Percentiles rank a stretch among this genome's conserved stretches.
phyloP scores from a whole-genome alignment of 2,113 vertebrate genomes.

The Choloepus hoffmanni region DNA sequence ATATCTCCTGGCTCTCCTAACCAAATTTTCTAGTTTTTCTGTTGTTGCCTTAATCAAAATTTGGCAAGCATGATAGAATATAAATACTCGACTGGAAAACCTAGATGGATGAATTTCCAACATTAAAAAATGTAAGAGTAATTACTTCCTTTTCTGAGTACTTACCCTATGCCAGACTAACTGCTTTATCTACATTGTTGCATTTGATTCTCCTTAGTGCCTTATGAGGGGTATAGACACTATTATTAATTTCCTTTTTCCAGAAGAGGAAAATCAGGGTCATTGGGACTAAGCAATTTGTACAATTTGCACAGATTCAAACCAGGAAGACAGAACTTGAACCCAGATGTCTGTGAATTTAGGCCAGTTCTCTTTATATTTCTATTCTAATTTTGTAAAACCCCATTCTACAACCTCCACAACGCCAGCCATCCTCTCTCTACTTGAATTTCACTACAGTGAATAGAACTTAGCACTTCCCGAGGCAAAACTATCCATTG shows the following conservation, averaged over 20 bases:
- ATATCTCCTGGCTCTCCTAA: not conserved
- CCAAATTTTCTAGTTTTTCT: not conserved
- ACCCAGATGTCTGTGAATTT: not conserved
- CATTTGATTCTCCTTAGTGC: not conserved
- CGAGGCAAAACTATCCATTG: fast-evolving
- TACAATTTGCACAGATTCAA: not conserved
- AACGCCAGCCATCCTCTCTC: not conserved
- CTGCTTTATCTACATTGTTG: not conserved
- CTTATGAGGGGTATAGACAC: not conserved
- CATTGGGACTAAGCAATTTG: not conserved
- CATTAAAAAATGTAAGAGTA: not conserved
- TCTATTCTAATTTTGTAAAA: not conserved
- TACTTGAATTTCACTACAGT: not conserved
- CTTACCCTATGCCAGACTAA: not conserved
- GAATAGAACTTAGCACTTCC: not conserved
- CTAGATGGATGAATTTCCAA: not conserved
- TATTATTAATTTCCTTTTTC: not conserved
- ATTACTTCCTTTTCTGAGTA: not conserved
- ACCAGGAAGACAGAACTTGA: not conserved
- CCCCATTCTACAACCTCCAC: not conserved
- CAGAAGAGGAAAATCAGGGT: not conserved
- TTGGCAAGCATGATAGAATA: not conserved
- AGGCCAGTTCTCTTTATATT: too few species aligned
- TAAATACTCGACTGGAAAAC: not conserved
- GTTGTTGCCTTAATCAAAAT: conserved; percentile 7